Conservation (phyloP, 2,797 vertebrate species). For the Rhynchonycteris naso region DNA sequence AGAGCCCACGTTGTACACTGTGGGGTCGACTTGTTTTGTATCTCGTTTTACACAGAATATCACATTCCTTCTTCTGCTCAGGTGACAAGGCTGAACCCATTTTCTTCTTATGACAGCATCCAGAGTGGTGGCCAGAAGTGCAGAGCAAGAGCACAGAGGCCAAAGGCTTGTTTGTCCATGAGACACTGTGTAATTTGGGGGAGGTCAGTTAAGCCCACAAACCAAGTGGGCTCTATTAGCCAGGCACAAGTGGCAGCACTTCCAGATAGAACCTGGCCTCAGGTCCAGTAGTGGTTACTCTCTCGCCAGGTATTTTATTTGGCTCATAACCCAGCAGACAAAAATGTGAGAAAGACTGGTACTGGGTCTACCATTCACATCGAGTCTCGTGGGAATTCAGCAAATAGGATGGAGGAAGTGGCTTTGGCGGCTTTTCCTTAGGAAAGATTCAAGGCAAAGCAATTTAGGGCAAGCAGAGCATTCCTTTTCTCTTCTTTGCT, state of each 20-base stretch:
- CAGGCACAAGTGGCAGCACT: background rate
- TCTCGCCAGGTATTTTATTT: background rate
- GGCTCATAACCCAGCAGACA: background rate
- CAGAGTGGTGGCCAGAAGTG: background rate
- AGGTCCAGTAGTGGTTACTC: accelerated
- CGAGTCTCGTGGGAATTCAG: background rate
- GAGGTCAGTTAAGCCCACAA: background rate
- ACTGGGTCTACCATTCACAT: background rate
- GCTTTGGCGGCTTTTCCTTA: background rate
- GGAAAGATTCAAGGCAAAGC: background rate
- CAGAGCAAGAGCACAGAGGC: background rate
- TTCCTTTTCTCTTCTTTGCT: background rate
- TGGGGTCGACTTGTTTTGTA: background rate
- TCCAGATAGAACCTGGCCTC: background rate
- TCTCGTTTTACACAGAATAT: background rate
- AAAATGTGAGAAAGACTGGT: background rate
- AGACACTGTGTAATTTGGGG: background rate
- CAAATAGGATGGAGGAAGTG: background rate
- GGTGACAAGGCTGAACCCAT: background rate
- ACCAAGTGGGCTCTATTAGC: background rate
- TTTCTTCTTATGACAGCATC: background rate
- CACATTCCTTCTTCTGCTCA: background rate
- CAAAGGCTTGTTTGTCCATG: background rate
- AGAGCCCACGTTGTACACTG: background rate
- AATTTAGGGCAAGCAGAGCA: background rate